These are phyloP conservation scores for Cheirogaleus medius DNA, from an alignment of 2,113 vertebrate species.

Conservation along the genomic window DNA sequence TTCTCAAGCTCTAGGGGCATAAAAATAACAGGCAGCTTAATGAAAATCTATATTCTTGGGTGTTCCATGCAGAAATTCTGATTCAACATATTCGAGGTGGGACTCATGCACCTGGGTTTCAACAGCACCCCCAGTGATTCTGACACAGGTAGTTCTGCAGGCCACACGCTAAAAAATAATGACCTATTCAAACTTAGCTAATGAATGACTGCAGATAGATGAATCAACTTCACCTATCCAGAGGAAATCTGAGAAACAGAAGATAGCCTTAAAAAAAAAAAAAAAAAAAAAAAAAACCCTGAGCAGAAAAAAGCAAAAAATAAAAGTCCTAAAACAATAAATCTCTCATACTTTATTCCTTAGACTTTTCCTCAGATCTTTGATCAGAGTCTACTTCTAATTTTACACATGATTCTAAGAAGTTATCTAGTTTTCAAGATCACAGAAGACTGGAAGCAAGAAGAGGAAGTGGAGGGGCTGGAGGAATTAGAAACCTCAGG, in stretches of 20 bases:
- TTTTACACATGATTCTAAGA: background rate
- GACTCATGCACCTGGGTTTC: background rate
- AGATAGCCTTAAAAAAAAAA: background rate
- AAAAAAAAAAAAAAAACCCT: background rate
- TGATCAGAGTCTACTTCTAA: background rate
- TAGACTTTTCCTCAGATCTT: background rate
- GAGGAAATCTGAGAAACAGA: background rate
- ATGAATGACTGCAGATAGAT: background rate
- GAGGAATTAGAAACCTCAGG: background rate
- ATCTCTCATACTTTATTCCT: background rate
- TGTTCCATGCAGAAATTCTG: background rate
- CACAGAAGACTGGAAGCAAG: background rate
- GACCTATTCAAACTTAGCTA: background rate
- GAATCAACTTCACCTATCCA: background rate
- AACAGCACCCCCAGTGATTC: background rate
- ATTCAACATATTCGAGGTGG: accelerated
- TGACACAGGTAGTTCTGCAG: background rate
- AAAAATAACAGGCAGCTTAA: background rate
- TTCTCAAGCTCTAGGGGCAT: background rate
- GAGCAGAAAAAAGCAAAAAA: conserved; percentile 10
- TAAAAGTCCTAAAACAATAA: conserved; percentile 9
- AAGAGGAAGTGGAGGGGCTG: background rate
- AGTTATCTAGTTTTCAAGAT: background rate
- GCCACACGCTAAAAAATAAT: background rate
- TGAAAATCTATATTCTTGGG: background rate